phyloP scores from a whole-genome alignment of 2,113 vertebrate genomes.

The Nycticebus coucang region DNA sequence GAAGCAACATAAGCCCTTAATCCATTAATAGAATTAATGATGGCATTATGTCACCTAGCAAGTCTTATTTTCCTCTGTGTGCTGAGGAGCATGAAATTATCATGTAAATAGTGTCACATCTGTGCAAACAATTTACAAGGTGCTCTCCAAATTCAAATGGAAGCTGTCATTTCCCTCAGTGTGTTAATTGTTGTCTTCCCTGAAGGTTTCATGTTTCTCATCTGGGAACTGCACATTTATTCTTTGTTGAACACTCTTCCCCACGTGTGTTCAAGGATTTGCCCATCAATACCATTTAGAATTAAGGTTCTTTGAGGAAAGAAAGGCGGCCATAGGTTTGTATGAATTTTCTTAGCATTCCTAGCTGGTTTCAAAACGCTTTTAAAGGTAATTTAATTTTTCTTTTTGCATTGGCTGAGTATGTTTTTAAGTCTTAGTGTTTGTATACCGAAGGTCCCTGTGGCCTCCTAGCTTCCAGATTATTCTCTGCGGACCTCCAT shows the following conservation, averaged over 20 bases:
- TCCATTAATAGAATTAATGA: conserved; percentile 70
- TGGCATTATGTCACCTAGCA: conserved; percentile 30
- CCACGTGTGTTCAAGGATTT: neutral
- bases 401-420: neutral
- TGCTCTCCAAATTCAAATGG: neutral
- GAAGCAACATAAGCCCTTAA: neutral
- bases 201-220: neutral
- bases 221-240: neutral
- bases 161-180: neutral
- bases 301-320: neutral
- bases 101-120: conserved; percentile 66
- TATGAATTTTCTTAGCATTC: neutral
- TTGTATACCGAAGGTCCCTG: neutral
- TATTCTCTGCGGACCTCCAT: neutral
- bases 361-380: neutral
- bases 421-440: conserved; percentile 5
- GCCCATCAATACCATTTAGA: neutral
- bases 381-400: conserved; percentile 41
- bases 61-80: conserved; percentile 59
- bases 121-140: conserved; percentile 66
- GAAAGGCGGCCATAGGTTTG: neutral
- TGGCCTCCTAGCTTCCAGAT: neutral
- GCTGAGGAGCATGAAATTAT: conserved; percentile 68
- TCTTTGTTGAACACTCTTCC: neutral
- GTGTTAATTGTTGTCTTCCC: neutral